Percentiles rank a stretch among this genome's conserved stretches.
Evolutionary conservation across 2,113 vertebrate species (phyloP).

Genomic region (Empidonax traillii): DNA sequence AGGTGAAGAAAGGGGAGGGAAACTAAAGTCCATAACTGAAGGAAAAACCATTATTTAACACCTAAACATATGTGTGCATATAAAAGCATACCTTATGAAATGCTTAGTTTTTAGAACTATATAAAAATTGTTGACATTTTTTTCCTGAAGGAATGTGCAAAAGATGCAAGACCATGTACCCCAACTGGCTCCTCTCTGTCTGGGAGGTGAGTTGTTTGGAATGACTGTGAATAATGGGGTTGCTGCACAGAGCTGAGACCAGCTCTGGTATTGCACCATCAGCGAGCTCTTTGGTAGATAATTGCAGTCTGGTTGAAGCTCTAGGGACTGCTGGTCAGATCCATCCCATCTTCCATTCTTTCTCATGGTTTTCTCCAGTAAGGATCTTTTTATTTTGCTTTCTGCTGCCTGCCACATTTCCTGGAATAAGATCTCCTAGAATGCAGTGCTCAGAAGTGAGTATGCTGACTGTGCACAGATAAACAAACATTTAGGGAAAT

Average conservation of each 20-base stretch:
- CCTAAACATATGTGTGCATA: not conserved
- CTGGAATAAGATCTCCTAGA: not conserved
- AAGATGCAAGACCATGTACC: not conserved
- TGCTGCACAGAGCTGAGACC: not conserved
- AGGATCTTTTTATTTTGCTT: not conserved
- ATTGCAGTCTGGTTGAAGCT: not conserved
- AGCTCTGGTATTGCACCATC: not conserved
- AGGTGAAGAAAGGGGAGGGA: not conserved
- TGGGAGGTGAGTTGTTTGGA: not conserved
- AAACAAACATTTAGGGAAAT: not conserved
- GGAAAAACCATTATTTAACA: not conserved
- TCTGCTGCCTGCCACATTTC: not conserved
- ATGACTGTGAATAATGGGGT: not conserved
- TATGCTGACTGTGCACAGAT: not conserved
- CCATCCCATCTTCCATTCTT: not conserved
- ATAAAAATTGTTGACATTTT: not conserved
- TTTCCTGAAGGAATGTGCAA: not conserved
- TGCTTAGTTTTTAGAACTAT: not conserved
- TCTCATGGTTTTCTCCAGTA: not conserved
- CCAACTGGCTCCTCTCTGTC: constrained; percentile 1
- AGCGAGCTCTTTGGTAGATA: not conserved
- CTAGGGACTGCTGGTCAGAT: not conserved
- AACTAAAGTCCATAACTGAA: not conserved
- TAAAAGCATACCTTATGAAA: constrained; percentile 8
- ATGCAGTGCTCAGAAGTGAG: not conserved